Conservation (phyloP, 2,888 invertebrate species). For the Tinea semifulvella region DNA sequence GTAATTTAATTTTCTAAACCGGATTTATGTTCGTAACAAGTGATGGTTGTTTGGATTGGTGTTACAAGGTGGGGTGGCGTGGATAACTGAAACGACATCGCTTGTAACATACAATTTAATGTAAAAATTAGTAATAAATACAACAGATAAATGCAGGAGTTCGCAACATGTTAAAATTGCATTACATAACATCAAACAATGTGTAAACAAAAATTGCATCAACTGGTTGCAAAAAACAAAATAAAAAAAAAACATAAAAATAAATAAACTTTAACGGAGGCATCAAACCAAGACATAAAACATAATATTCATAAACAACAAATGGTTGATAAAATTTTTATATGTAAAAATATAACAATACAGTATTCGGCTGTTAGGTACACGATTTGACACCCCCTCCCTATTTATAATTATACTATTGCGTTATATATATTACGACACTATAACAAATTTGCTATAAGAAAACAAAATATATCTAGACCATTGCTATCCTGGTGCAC, state of each 20-base stretch:
- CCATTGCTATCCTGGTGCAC: conserved; percentile 64
- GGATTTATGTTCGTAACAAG: no score
- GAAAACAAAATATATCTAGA: conserved; percentile 63
- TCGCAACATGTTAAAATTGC: conserved; percentile 68
- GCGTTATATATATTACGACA: conserved; percentile 57
- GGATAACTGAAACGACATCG: conserved; percentile 63
- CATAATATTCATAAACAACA: conserved; percentile 61
- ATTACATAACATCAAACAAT: conserved; percentile 69
- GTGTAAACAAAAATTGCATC: conserved; percentile 66
- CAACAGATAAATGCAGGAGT: conserved; percentile 74
- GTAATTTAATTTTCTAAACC: no score
- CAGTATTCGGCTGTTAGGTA: conserved; percentile 47
- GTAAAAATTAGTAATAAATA: conserved; percentile 77
- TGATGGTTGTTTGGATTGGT: no score
- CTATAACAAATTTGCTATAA: conserved; percentile 64
- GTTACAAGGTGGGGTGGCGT: conserved; percentile 35
- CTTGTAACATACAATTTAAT: conserved; percentile 76
- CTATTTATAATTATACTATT: conserved; percentile 61
- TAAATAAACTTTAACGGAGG: conserved; percentile 58
- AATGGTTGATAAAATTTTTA: conserved; percentile 57
- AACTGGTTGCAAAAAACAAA: conserved; percentile 67
- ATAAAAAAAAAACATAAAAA: conserved; percentile 62
- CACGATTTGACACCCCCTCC: conserved; percentile 65
- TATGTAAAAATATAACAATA: conserved; percentile 59
- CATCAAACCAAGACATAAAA: conserved; percentile 64